phyloP scores from a whole-genome alignment of 2,113 vertebrate species.

The Numida meleagris region DNA sequence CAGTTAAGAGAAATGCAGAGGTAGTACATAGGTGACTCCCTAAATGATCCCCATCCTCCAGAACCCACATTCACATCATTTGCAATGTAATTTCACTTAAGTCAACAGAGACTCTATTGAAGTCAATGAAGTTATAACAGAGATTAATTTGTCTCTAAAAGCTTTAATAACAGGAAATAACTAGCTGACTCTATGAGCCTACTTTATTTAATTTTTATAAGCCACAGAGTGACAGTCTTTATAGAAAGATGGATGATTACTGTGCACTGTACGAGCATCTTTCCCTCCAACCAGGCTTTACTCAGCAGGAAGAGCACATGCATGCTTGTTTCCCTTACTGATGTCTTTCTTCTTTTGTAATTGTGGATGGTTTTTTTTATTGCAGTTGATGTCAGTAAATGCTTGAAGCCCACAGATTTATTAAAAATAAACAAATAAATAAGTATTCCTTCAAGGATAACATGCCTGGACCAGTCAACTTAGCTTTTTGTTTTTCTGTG shows the following conservation, averaged over 20 bases:
- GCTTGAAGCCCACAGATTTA: not conserved
- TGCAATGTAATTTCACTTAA: not conserved
- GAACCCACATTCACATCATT: not conserved
- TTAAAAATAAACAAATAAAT: not conserved
- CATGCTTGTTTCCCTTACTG: not conserved
- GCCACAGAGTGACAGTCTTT: not conserved
- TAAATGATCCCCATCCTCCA: not conserved
- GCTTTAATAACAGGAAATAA: conserved; percentile 54
- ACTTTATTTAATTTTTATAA: conserved; percentile 53
- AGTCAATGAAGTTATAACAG: conserved; percentile 20
- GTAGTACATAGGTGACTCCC: not conserved
- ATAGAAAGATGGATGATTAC: conserved; percentile 20
- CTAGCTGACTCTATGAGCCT: not conserved
- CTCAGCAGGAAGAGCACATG: not conserved
- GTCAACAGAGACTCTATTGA: not conserved
- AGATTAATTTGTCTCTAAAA: conserved; percentile 36
- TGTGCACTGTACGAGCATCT: not conserved
- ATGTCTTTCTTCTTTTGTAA: not conserved
- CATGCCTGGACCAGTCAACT: not conserved
- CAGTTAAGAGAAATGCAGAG: not conserved
- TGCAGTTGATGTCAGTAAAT: not conserved
- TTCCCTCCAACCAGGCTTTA: not conserved
- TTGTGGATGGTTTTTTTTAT: not conserved
- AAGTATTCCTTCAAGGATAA: not conserved
- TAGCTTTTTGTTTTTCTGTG: not conserved